Conservation (phyloP, 2,888 invertebrate genomes). For the Drosophila kanekoi region DNA sequence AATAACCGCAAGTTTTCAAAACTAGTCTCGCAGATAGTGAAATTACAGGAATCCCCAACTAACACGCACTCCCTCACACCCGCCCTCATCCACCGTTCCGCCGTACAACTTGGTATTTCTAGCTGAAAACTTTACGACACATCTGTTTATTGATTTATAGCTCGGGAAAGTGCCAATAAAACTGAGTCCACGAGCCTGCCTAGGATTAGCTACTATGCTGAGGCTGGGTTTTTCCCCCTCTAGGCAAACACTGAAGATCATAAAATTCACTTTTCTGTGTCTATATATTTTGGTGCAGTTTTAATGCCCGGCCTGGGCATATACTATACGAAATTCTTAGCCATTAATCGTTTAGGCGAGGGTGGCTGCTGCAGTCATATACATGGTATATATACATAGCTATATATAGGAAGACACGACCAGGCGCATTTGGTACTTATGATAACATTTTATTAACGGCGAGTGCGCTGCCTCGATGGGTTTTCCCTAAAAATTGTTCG, state of each 20-base stretch:
- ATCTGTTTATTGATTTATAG: constrained; percentile 82
- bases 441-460: constrained; percentile 66
- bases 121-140: constrained; percentile 71
- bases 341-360: constrained; percentile 74
- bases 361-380: constrained; percentile 31
- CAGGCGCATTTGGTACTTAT: constrained; percentile 45
- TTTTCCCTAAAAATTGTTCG: constrained; percentile 24
- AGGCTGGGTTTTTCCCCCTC: constrained; percentile 14
- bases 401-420: constrained; percentile 52
- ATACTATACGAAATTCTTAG: constrained; percentile 17
- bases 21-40: constrained; percentile 2
- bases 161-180: constrained; percentile 79
- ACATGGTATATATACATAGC: constrained; percentile 28
- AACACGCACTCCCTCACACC: background rate
- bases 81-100: constrained; percentile 5
- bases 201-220: constrained; percentile 45
- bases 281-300: constrained; percentile 68
- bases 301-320: constrained; percentile 58
- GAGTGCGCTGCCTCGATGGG: constrained; percentile 1
- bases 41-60: constrained; percentile 19
- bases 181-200: constrained; percentile 38
- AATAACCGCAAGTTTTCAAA: constrained; percentile 37
- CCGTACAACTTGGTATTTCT: constrained; percentile 19
- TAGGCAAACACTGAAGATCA: constrained; percentile 24
- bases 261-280: constrained; percentile 68